phyloP scores from a whole-genome alignment of 2,888 invertebrate genomes.

The Fragum whitleyi region DNA sequence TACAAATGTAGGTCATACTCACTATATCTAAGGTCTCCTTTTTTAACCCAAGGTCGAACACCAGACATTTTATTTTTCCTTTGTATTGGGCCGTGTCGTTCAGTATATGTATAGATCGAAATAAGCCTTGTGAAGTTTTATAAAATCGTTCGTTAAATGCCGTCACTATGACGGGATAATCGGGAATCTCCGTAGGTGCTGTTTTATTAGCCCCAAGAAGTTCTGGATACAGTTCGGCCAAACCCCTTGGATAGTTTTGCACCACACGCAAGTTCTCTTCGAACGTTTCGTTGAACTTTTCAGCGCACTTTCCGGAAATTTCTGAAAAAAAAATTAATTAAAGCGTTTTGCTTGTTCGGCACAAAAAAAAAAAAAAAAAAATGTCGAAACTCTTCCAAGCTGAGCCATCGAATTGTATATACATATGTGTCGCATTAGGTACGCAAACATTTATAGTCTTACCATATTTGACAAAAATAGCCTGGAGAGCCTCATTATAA shows the following conservation, averaged over 20 bases:
- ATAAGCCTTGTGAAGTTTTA: slow-evolving; percentile 25
- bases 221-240: neutral
- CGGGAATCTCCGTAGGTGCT: neutral
- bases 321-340: neutral
- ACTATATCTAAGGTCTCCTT: neutral
- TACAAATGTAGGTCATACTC: too few relatives aligned
- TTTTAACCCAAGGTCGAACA: slow-evolving; percentile 27
- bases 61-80: slow-evolving; percentile 7
- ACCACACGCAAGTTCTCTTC: neutral
- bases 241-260: neutral
- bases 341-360: too few relatives aligned
- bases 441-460: too few relatives aligned
- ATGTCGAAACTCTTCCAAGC: too few relatives aligned
- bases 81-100: slow-evolving; percentile 10
- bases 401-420: too few relatives aligned
- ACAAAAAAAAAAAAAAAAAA: too few relatives aligned
- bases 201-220: neutral
- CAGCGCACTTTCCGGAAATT: neutral
- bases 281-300: neutral
- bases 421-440: too few relatives aligned
- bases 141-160: slow-evolving; percentile 25
- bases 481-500: too few relatives aligned
- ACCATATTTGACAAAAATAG: too few relatives aligned
- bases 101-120: slow-evolving; percentile 12
- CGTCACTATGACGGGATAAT: slow-evolving; percentile 19